Base-by-base conservation (phyloP, 2,113 vertebrate species). In the Rhegmatorhina hoffmannsi region DNA sequence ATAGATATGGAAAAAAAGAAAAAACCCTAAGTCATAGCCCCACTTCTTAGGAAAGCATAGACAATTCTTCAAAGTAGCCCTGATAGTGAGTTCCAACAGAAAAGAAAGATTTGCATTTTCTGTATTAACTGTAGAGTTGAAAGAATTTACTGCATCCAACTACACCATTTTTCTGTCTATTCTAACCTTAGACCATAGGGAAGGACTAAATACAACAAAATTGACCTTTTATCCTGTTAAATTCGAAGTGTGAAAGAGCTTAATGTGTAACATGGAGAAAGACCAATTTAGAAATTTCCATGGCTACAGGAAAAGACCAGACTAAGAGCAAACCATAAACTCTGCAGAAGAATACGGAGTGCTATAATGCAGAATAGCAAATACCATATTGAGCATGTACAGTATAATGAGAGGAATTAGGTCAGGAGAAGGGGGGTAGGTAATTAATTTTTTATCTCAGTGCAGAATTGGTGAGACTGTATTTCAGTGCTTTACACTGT, bases 401-500 rank as follows among this genome's bases (percentile, higher is more conserved):
- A 86, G 56, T 74, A 89, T 86, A 89, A 95, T 78, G 74, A 92
- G 75, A 95, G 38, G 59, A 96, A 97, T 90, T 95, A 89, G 94
- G 93, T 96, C 97, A 97, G 63, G 66, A 96, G 78, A 94, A 93
- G 90, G 66, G 67, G 78, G 55, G 78, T 28, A 93, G 79, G 69
- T 95, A 94, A 95, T 95, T 94, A 94, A 88, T 92, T 94, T 93
- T 96, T 96, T 97, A 95, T 96, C 93, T 96, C 73, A 82, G 20
- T 94, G 76, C 23, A 83, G 86, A 95, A 87, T 60, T 95, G 46
- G 64, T 91, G 79, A 95, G 75, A 76, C 43, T 4, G 2, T 84
- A 55, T 78, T 90, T 82, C 69, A 91, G 74, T 69, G 52, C 58
- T 68, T 88, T 87, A 53, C 49, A 76, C 52, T 78, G 69, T 92